Evolutionary conservation across 1,140 invertebrate species (phyloP).

Genomic region (Leptoteleia sp.): DNA sequence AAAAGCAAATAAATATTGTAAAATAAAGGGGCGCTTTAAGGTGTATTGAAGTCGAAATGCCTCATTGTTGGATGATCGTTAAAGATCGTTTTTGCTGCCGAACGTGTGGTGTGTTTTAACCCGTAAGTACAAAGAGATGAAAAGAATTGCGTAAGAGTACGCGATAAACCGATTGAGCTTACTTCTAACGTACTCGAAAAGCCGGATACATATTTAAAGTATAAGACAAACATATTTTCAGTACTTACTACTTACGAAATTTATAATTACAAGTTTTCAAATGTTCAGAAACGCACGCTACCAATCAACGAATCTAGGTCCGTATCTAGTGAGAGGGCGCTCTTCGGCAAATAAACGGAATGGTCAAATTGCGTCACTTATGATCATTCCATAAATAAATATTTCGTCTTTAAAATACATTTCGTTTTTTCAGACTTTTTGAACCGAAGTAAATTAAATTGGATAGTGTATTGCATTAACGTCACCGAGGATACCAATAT

Average conservation of each 20-base stretch:
- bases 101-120: constrained; percentile 49
- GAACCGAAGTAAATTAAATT: no score
- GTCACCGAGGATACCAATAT: not conserved
- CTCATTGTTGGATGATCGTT: not conserved
- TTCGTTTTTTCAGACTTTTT: not conserved
- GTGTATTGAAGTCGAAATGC: constrained; percentile 20
- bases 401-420: no score
- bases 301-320: no score
- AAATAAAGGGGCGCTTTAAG: constrained; percentile 2
- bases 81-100: not conserved
- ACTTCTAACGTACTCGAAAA: constrained; percentile 56
- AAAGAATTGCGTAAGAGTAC: constrained; percentile 48
- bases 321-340: not conserved
- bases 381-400: no score
- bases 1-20: not conserved
- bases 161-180: constrained; percentile 51
- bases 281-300: constrained; percentile 7
- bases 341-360: not conserved
- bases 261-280: constrained; percentile 26
- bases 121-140: constrained; percentile 62
- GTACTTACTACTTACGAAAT: constrained; percentile 60
- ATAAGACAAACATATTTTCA: constrained; percentile 66
- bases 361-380: no score
- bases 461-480: no score
- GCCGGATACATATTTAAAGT: constrained; percentile 32